Percentiles rank a stretch among this genome's conserved stretches.
Conservation (phyloP, 2,797 vertebrate species). For the Ibycter americanus region DNA sequence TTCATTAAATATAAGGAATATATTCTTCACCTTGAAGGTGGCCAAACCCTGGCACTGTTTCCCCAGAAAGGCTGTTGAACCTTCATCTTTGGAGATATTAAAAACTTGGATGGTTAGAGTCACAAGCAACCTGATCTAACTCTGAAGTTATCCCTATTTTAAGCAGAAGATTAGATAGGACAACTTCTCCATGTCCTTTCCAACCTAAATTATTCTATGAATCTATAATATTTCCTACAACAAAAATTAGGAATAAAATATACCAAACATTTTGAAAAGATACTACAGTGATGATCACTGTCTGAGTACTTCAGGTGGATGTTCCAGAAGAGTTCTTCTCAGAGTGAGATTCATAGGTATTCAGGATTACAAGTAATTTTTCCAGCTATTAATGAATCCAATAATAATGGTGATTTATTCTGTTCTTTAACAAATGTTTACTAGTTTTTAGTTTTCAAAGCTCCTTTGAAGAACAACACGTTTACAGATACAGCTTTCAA, state of each 20-base stretch:
- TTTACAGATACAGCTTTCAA: background rate
- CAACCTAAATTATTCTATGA: background rate
- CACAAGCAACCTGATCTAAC: background rate
- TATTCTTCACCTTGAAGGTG: background rate
- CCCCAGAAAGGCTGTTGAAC: background rate
- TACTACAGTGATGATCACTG: background rate
- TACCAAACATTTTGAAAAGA: background rate
- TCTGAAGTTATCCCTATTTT: background rate
- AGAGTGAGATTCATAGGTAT: background rate
- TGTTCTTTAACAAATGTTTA: background rate
- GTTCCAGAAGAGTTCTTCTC: background rate
- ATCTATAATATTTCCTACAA: background rate
- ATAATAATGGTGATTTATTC: background rate
- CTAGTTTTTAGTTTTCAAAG: background rate
- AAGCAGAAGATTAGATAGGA: background rate
- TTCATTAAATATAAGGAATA: background rate
- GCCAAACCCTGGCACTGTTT: background rate
- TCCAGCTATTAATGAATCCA: background rate
- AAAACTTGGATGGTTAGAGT: background rate
- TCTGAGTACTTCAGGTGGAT: background rate
- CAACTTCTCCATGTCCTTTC: background rate
- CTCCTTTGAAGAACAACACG: background rate
- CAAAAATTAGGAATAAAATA: background rate
- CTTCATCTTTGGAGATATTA: background rate
- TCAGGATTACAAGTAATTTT: background rate